Conservation (phyloP, 1,140 invertebrate species). For the Listronotus oregonensis region DNA sequence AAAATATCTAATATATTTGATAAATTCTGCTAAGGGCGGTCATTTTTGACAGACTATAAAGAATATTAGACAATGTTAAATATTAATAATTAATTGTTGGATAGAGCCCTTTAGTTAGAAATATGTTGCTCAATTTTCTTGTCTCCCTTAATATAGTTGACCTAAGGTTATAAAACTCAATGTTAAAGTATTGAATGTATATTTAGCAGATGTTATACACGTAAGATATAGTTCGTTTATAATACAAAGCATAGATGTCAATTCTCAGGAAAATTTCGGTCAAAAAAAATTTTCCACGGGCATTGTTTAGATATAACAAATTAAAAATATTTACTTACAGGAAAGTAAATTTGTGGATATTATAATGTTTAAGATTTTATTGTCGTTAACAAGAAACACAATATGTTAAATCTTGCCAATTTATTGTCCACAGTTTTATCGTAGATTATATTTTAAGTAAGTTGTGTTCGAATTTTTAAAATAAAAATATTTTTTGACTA, state of each 20-base stretch:
- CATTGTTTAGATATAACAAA: too few species aligned
- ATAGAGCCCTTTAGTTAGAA: slow-evolving; percentile 3
- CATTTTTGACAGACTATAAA: too few species aligned
- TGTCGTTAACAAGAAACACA: neutral
- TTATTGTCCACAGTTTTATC: slow-evolving; percentile 8
- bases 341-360: too few species aligned
- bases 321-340: too few species aligned
- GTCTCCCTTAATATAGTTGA: slow-evolving; percentile 5
- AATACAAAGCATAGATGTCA: slow-evolving; percentile 4
- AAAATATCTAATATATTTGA: too few species aligned
- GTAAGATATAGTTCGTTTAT: slow-evolving; percentile 11
- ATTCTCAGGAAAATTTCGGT: too few species aligned
- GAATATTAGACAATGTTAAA: too few species aligned
- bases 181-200: slow-evolving; percentile 27
- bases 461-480: slow-evolving; percentile 2
- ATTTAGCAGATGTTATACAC: slow-evolving; percentile 22
- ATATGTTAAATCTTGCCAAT: neutral
- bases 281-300: too few species aligned
- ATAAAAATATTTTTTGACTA: slow-evolving; percentile 13
- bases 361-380: neutral
- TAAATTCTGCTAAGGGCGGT: too few species aligned
- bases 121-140: slow-evolving; percentile 6
- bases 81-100: too few species aligned
- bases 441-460: neutral
- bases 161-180: neutral